Conservation (phyloP, 2,797 vertebrate species). For the Eleutherodactylus coqui region DNA sequence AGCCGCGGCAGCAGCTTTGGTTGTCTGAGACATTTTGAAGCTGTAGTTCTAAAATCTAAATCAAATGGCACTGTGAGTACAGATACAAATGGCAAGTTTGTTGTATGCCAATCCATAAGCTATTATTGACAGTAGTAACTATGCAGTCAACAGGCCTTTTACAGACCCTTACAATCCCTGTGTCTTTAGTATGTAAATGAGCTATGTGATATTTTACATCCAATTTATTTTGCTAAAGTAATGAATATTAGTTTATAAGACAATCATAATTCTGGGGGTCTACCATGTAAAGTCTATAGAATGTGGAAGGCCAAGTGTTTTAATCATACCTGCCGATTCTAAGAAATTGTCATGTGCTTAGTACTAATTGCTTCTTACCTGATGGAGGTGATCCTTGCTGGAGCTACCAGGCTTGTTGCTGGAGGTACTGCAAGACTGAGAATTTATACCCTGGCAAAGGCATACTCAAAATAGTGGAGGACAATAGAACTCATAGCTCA, state of each 20-base stretch:
- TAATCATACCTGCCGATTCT: not conserved
- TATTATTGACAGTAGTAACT: not conserved
- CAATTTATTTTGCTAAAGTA: not conserved
- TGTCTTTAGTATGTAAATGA: not conserved
- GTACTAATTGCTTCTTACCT: slow-evolving; percentile 82
- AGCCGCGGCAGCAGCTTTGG: slow-evolving; percentile 75
- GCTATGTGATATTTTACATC: not conserved
- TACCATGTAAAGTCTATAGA: not conserved
- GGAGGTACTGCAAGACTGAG: slow-evolving; percentile 71
- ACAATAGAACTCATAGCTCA: slow-evolving; percentile 90
- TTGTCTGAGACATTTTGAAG: slow-evolving; percentile 88
- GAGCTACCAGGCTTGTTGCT: slow-evolving; percentile 78
- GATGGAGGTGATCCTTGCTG: slow-evolving; percentile 80
- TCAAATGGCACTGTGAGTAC: not conserved
- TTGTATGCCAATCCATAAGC: not conserved
- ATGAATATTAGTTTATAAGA: not conserved
- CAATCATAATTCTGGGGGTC: not conserved
- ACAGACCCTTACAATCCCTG: not conserved
- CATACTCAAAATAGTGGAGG: slow-evolving; percentile 72
- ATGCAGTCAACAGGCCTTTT: not conserved
- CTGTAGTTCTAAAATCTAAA: slow-evolving; percentile 59
- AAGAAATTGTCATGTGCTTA: not conserved
- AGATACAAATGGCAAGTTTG: not conserved
- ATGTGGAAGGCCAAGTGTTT: not conserved
- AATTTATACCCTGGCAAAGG: slow-evolving; percentile 95